These are phyloP conservation scores for Carabus problematicus DNA, from an alignment of 2,888 invertebrate genomes.

Conservation along the genomic window DNA sequence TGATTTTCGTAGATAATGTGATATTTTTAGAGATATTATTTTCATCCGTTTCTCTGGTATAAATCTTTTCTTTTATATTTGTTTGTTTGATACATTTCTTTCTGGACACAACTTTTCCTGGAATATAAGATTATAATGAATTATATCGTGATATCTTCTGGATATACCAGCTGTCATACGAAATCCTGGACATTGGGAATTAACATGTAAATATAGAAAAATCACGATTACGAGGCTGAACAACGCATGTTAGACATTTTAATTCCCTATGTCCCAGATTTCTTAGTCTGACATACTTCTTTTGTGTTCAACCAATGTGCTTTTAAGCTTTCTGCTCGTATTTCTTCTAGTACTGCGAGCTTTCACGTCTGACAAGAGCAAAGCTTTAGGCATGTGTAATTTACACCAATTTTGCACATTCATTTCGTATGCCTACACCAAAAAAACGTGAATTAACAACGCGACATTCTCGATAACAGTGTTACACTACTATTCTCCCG, in stretches of 20 bases:
- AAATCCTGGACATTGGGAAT: too few relatives aligned
- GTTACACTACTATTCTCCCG: not conserved
- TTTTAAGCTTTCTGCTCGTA: not conserved
- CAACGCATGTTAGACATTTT: too few relatives aligned
- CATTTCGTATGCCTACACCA: slow-evolving; percentile 12
- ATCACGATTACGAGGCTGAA: too few relatives aligned
- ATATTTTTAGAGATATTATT: too few relatives aligned
- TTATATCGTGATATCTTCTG: too few relatives aligned
- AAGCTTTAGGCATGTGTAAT: slow-evolving; percentile 2
- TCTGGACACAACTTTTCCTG: not conserved
- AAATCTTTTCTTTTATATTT: too few relatives aligned
- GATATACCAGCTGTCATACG: too few relatives aligned
- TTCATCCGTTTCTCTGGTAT: too few relatives aligned
- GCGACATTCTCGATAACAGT: not conserved
- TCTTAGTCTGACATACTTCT: slow-evolving; percentile 29
- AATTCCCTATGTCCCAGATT: too few relatives aligned
- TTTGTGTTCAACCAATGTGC: not conserved
- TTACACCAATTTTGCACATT: slow-evolving; percentile 21
- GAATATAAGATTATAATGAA: not conserved
- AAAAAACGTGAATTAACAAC: not conserved
- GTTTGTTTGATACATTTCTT: too few relatives aligned
- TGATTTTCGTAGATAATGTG: not conserved
- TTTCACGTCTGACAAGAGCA: slow-evolving; percentile 3
- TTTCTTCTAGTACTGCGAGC: not conserved
- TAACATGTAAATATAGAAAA: not conserved